These are phyloP conservation scores for Euphysa ruthae DNA, from an alignment of 30 jellyfish, hydroid and myxozoan species.

Conservation along the genomic window DNA sequence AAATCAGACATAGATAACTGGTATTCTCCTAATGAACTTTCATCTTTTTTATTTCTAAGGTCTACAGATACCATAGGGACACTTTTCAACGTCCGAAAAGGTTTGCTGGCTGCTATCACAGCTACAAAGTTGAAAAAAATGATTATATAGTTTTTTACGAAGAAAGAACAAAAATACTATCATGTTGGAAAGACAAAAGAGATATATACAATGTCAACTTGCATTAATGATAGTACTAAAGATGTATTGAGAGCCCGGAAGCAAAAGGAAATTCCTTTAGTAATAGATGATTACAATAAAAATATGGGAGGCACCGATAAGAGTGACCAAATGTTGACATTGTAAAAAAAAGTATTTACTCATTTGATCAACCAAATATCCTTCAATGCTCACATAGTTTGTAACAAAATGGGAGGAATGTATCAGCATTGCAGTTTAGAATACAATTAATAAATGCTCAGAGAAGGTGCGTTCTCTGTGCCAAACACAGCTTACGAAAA, in stretches of 20 bases:
- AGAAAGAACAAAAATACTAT: background rate
- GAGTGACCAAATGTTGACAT: constrained; percentile 2
- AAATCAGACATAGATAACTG: background rate
- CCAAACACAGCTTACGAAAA: too few species aligned
- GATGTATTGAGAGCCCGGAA: background rate
- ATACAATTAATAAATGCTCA: too few species aligned
- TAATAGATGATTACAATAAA: background rate
- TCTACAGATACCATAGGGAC: background rate
- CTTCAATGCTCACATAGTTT: background rate
- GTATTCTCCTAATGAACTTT: background rate
- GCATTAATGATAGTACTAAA: background rate
- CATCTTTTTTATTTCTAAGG: background rate
- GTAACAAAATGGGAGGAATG: background rate
- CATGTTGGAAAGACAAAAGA: background rate
- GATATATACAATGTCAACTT: background rate
- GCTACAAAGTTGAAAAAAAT: background rate
- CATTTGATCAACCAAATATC: background rate
- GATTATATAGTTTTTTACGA: background rate
- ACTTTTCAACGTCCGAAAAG: background rate
- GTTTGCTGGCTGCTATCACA: background rate
- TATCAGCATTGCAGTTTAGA: too few species aligned
- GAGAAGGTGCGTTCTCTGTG: too few species aligned
- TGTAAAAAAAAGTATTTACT: background rate
- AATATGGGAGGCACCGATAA: background rate
- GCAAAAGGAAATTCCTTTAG: background rate